Evolutionary conservation across 2,113 vertebrate species (phyloP).

Genomic region (Syngnathus scovelli): DNA sequence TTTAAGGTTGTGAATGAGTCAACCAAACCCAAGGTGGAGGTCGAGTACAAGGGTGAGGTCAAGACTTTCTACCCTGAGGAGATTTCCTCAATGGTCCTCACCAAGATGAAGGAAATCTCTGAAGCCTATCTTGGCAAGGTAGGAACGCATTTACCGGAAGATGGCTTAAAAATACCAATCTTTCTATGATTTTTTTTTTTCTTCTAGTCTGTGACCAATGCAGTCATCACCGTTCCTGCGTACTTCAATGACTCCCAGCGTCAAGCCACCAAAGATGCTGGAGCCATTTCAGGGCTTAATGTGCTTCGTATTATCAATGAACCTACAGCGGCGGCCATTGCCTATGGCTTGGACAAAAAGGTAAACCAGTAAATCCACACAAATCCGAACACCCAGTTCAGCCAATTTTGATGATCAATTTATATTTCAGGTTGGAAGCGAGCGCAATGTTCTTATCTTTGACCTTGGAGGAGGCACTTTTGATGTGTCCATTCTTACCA

Average conservation of each 20-base stretch:
- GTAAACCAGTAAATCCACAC: constrained; percentile 35
- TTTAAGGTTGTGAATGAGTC: constrained; percentile 83
- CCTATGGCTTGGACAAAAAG: constrained; percentile 85
- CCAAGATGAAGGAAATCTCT: constrained; percentile 90
- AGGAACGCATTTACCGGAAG: neutral
- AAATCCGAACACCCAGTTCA: neutral
- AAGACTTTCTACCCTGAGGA: constrained; percentile 85
- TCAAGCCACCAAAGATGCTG: constrained; percentile 88
- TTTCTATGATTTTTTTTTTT: neutral
- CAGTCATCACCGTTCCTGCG: constrained; percentile 86
- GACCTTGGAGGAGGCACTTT: constrained; percentile 89
- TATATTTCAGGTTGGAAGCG: constrained; percentile 72
- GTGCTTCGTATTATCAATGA: constrained; percentile 89
- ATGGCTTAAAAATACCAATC: neutral
- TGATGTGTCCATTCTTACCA: constrained; percentile 86
- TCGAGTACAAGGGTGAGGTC: constrained; percentile 84
- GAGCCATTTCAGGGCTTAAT: constrained; percentile 82
- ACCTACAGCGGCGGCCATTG: constrained; percentile 89
- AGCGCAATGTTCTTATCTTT: constrained; percentile 86
- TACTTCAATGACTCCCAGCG: constrained; percentile 90
- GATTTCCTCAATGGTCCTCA: constrained; percentile 88
- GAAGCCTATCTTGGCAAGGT: constrained; percentile 87
- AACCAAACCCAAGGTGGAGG: constrained; percentile 82
- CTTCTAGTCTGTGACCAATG: constrained; percentile 74
- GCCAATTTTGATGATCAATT: neutral